These are phyloP conservation scores for Deroplatys truncata DNA, from an alignment of 2,888 invertebrate species.

Conservation along the genomic window DNA sequence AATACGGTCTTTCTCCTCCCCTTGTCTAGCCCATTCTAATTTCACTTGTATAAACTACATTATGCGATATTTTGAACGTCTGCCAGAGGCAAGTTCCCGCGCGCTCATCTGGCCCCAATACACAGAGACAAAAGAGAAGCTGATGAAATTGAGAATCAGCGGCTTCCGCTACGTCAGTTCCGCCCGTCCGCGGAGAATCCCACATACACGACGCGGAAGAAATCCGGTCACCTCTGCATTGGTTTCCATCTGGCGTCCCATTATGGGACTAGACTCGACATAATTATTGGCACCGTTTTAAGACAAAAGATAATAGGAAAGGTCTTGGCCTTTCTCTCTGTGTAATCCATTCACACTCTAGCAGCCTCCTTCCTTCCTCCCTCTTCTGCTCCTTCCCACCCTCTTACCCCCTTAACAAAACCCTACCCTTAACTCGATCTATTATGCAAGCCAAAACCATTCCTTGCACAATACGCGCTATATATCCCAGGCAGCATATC, in stretches of 20 bases:
- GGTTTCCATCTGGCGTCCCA: neutral
- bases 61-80: constrained; percentile 9
- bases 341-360: neutral
- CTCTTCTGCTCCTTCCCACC: neutral
- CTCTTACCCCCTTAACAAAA: neutral
- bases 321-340: constrained; percentile 6
- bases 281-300: constrained; percentile 10
- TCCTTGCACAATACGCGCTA: constrained; percentile 1
- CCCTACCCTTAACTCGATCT: constrained; percentile 1
- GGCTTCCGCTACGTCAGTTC: neutral
- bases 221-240: neutral
- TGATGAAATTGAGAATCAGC: neutral
- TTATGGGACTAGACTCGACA: neutral
- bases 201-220: neutral
- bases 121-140: constrained; percentile 11
- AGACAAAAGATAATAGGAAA: constrained; percentile 9
- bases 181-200: neutral
- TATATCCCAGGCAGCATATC: neutral
- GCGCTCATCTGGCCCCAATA: neutral
- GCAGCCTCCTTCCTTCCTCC: neutral
- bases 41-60: neutral
- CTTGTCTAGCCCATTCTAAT: neutral
- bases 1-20: neutral
- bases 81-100: neutral
- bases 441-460: constrained; percentile 8